phyloP scores from a whole-genome alignment of 2,888 invertebrate genomes.

The Busseola fusca region DNA sequence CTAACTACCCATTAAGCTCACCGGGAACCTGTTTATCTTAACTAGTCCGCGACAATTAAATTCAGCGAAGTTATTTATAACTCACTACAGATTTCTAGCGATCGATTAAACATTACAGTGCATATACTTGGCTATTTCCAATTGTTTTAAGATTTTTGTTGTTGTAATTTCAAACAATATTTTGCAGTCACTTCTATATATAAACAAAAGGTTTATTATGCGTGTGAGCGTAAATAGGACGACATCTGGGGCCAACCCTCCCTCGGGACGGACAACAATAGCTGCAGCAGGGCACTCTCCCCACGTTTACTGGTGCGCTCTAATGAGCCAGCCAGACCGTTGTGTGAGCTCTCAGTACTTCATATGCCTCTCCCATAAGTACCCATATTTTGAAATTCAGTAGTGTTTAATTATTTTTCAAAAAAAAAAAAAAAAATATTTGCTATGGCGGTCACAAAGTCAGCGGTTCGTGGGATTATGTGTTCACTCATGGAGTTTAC shows the following conservation, averaged over 20 bases:
- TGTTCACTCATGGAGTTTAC: constrained; percentile 87
- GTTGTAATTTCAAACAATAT: constrained; percentile 36
- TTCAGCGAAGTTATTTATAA: constrained; percentile 49
- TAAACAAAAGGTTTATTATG: constrained; percentile 64
- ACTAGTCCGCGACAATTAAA: constrained; percentile 58
- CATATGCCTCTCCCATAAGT: constrained; percentile 73
- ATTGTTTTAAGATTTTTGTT: constrained; percentile 18
- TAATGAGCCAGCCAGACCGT: constrained; percentile 82
- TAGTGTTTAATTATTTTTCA: constrained; percentile 44
- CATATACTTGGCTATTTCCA: constrained; percentile 6
- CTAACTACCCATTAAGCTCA: constrained; percentile 56
- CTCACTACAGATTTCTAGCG: constrained; percentile 51
- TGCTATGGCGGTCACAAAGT: constrained; percentile 82
- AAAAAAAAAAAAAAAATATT: constrained; percentile 40
- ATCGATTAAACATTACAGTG: constrained; percentile 38
- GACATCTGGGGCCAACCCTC: constrained; percentile 80
- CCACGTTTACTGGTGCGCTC: constrained; percentile 86
- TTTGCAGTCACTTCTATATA: constrained; percentile 54
- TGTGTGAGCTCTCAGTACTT: constrained; percentile 77
- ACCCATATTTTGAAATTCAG: constrained; percentile 63
- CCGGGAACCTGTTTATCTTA: constrained; percentile 54
- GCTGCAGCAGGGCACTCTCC: constrained; percentile 80
- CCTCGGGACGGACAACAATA: constrained; percentile 86
- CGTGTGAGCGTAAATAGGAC: constrained; percentile 83
- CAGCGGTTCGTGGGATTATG: constrained; percentile 85